Evolutionary conservation across 2,888 invertebrate genomes (phyloP).

Genomic region (Cephonodes hylas): DNA sequence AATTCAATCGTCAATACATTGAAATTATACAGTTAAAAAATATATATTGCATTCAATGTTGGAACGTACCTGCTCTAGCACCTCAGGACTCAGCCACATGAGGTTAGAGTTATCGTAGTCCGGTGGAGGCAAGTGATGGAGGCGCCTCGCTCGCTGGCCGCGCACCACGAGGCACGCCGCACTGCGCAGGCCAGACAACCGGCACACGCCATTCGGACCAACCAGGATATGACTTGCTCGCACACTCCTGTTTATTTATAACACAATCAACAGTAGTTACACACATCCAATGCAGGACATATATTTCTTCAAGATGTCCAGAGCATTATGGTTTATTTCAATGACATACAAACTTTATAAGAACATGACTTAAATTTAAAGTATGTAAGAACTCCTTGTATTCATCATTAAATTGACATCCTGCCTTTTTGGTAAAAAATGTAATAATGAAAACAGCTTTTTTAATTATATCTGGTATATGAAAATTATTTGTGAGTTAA

Average conservation of each 20-base stretch:
- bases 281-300: neutral
- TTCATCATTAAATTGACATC: too few species aligned
- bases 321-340: too few species aligned
- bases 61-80: conserved; percentile 87
- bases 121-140: conserved; percentile 88
- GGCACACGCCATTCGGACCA: conserved; percentile 85
- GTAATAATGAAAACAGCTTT: too few species aligned
- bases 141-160: conserved; percentile 84
- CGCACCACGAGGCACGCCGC: conserved; percentile 87
- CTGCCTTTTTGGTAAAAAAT: too few species aligned
- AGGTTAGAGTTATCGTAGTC: conserved; percentile 84
- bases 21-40: neutral
- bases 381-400: too few species aligned
- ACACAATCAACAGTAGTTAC: neutral
- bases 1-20: too few species aligned
- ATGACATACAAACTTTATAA: too few species aligned
- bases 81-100: conserved; percentile 96
- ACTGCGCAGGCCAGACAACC: conserved; percentile 89
- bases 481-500: too few species aligned
- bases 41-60: neutral
- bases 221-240: conserved; percentile 92
- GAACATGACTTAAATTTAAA: too few species aligned
- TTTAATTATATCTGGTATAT: too few species aligned
- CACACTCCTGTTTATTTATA: conserved; percentile 83
- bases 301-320: too few species aligned